These are phyloP conservation scores for Drosophila infuscata DNA, from an alignment of 2,888 invertebrate species.

Conservation along the genomic window DNA sequence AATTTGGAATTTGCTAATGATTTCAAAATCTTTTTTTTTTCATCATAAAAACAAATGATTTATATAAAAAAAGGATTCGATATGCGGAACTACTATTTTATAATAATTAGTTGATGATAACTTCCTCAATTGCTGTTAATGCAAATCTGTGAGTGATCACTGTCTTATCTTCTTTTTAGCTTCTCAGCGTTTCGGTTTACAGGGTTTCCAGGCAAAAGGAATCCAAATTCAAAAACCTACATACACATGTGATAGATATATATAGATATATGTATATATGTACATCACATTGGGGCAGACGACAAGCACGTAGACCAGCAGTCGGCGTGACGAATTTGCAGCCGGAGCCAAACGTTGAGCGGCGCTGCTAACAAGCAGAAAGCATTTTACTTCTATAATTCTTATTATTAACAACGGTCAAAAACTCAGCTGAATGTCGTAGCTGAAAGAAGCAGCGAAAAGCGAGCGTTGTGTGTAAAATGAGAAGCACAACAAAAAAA, in stretches of 20 bases:
- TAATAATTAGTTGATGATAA: not conserved
- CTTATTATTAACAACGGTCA: slow-evolving; percentile 30
- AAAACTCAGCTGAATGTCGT: not conserved
- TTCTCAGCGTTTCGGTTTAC: slow-evolving; percentile 12
- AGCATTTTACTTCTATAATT: slow-evolving; percentile 43
- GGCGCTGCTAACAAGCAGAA: slow-evolving; percentile 25
- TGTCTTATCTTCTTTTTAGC: slow-evolving; percentile 17
- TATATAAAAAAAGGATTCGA: too few relatives aligned
- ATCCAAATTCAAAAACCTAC: slow-evolving; percentile 10
- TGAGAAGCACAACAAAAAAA: slow-evolving; percentile 38
- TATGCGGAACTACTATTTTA: not conserved
- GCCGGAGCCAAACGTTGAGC: slow-evolving; percentile 37
- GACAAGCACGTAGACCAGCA: slow-evolving; percentile 52
- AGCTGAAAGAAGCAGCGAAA: slow-evolving; percentile 19
- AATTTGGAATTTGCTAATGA: too few relatives aligned
- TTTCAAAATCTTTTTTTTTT: too few relatives aligned
- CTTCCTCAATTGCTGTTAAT: not conserved
- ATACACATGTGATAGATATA: not conserved
- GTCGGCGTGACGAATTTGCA: slow-evolving; percentile 53
- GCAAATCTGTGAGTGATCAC: not conserved
- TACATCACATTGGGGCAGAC: slow-evolving; percentile 43
- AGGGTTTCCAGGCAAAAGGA: slow-evolving; percentile 16
- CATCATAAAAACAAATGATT: too few relatives aligned
- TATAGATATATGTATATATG: not conserved
- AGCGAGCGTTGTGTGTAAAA: slow-evolving; percentile 62